Conservation (phyloP, 2,113 vertebrate genomes). For the Elephantulus edwardii region DNA sequence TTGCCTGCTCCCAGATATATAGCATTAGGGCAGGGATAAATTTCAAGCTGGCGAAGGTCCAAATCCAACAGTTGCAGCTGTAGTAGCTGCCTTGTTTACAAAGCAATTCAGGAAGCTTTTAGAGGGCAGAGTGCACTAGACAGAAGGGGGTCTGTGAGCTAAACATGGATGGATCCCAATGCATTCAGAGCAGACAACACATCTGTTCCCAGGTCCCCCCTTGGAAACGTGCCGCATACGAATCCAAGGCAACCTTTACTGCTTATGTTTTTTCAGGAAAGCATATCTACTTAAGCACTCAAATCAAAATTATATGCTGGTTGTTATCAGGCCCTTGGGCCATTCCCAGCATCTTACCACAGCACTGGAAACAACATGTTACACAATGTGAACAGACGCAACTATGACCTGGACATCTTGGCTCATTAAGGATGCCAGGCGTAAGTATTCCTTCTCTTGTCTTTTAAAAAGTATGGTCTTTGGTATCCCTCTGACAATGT, state of each 20-base stretch:
- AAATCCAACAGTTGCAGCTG: slow-evolving; percentile 78
- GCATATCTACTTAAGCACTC: slow-evolving; percentile 16
- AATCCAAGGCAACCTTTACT: slow-evolving; percentile 52
- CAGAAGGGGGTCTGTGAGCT: slow-evolving; percentile 77
- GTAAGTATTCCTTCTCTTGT: background rate
- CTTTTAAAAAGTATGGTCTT: background rate
- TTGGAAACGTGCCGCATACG: slow-evolving; percentile 44
- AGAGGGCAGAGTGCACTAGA: slow-evolving; percentile 79
- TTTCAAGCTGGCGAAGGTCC: slow-evolving; percentile 77
- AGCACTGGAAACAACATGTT: slow-evolving; percentile 1
- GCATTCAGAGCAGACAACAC: slow-evolving; percentile 70
- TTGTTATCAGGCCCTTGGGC: background rate
- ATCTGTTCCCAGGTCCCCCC: slow-evolving; percentile 76
- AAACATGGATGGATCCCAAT: slow-evolving; percentile 69
- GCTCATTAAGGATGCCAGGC: fast-evolving
- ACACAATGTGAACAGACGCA: fast-evolving
- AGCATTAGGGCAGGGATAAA: slow-evolving; percentile 71
- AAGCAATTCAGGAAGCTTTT: slow-evolving; percentile 81
- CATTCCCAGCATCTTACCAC: background rate
- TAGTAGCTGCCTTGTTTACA: slow-evolving; percentile 79
- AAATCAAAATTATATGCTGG: slow-evolving; percentile 51
- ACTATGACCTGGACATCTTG: fast-evolving
- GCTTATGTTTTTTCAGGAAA: slow-evolving; percentile 40
- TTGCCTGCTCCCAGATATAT: slow-evolving; percentile 56
- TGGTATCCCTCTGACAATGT: background rate